Conservation (phyloP, 2,888 invertebrate genomes). For the Pogonocherus hispidulus region DNA sequence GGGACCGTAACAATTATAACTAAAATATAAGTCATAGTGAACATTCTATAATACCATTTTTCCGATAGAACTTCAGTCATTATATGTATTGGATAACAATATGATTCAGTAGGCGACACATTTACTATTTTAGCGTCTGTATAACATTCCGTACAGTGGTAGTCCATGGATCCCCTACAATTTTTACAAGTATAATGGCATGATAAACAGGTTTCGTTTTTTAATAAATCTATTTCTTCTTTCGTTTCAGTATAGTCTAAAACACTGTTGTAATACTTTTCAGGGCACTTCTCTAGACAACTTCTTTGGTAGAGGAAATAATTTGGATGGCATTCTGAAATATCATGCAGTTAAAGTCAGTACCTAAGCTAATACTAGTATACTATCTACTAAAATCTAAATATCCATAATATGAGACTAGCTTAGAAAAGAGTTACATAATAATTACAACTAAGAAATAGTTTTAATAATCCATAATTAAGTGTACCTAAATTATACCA, state of each 20-base stretch:
- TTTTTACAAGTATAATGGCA: constrained; percentile 84
- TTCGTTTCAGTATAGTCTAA: constrained; percentile 50
- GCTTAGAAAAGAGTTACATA: background rate
- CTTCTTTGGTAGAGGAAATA: constrained; percentile 74
- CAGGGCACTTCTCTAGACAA: constrained; percentile 73
- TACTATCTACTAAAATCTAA: background rate
- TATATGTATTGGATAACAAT: constrained; percentile 63
- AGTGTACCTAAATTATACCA: no score
- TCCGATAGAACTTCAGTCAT: constrained; percentile 51
- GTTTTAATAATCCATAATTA: no score
- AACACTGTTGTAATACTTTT: constrained; percentile 59
- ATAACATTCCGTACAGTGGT: constrained; percentile 78
- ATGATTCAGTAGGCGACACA: constrained; percentile 61
- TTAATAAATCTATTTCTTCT: constrained; percentile 45
- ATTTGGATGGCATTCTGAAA: constrained; percentile 77
- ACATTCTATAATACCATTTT: constrained; percentile 61
- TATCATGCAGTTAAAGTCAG: constrained; percentile 52
- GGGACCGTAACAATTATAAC: constrained; percentile 48
- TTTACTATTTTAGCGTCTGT: constrained; percentile 75
- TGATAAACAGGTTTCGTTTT: constrained; percentile 70
- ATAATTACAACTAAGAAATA: no score
- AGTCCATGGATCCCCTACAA: constrained; percentile 79
- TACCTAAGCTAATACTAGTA: background rate
- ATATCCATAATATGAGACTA: background rate
- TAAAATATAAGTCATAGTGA: constrained; percentile 54